A percentile compares a stretch with the other conserved stretches of the same genome.
These are phyloP conservation scores for Crocuta crocuta DNA, from an alignment of 2,113 vertebrate genomes.

Conservation along the genomic window DNA sequence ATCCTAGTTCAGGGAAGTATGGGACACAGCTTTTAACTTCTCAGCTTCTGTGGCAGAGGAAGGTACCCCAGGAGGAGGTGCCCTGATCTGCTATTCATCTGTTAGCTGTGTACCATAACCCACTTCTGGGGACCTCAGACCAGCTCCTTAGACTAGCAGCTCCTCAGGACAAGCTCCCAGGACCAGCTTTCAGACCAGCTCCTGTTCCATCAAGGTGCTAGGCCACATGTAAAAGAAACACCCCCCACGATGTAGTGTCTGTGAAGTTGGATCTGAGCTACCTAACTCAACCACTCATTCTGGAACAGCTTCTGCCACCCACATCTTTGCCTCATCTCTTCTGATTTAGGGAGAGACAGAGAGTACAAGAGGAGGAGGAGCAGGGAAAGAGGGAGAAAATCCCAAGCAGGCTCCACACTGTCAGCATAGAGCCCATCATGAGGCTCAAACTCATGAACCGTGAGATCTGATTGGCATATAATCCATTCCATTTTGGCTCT, in stretches of 20 bases:
- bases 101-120: not conserved
- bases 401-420: too few relatives aligned
- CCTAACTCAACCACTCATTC: not conserved
- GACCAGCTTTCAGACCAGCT: not conserved
- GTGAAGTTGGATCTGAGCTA: not conserved
- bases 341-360: not conserved
- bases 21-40: not conserved
- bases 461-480: not conserved
- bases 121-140: not conserved
- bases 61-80: not conserved
- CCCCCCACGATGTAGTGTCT: not conserved
- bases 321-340: not conserved
- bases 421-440: too few relatives aligned
- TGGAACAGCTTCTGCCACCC: not conserved
- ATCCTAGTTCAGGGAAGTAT: not conserved
- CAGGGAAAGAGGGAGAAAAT: too few relatives aligned
- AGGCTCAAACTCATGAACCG: too few relatives aligned
- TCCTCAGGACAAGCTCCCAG: not conserved
- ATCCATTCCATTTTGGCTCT: not conserved
- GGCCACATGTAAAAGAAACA: not conserved
- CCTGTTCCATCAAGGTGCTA: not conserved
- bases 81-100: not conserved
- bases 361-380: too few relatives aligned
- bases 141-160: not conserved
- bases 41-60: not conserved